Percentiles rank a stretch among this genome's conserved stretches.
Evolutionary conservation across 2,113 vertebrate species (phyloP).

Genomic region (Oreochromis niloticus): DNA sequence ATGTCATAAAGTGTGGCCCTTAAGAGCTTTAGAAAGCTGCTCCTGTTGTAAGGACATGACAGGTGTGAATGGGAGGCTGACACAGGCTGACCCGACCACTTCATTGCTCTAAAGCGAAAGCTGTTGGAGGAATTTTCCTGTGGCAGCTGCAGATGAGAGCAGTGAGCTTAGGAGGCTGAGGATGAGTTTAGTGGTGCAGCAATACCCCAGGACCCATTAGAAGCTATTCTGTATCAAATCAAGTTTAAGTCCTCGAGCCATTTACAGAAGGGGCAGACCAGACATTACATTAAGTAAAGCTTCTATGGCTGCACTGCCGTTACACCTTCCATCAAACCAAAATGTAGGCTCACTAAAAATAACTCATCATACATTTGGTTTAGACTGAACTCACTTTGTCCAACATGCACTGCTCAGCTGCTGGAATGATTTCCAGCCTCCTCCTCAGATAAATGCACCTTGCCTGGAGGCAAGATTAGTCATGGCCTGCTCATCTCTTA

Average conservation of each 20-base stretch:
- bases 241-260: constrained; percentile 13
- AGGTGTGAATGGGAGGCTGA: neutral
- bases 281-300: constrained; percentile 18
- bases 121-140: neutral
- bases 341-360: neutral
- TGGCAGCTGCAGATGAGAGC: neutral
- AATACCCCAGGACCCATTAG: constrained; percentile 9
- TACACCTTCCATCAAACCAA: neutral
- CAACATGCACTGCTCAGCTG: neutral
- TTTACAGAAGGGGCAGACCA: neutral
- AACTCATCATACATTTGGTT: neutral
- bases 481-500: constrained; percentile 20
- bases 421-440: neutral
- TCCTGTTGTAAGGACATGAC: neutral
- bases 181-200: constrained; percentile 16
- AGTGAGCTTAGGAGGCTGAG: neutral
- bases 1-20: neutral
- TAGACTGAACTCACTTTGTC: neutral
- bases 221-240: constrained; percentile 28
- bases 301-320: neutral
- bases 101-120: neutral
- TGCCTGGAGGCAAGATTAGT: constrained; percentile 35
- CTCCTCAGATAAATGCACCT: constrained; percentile 12
- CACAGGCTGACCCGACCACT: neutral
- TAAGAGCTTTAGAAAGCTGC: neutral